Conservation (phyloP, 2,888 invertebrate species). For the Deilephila porcellus region DNA sequence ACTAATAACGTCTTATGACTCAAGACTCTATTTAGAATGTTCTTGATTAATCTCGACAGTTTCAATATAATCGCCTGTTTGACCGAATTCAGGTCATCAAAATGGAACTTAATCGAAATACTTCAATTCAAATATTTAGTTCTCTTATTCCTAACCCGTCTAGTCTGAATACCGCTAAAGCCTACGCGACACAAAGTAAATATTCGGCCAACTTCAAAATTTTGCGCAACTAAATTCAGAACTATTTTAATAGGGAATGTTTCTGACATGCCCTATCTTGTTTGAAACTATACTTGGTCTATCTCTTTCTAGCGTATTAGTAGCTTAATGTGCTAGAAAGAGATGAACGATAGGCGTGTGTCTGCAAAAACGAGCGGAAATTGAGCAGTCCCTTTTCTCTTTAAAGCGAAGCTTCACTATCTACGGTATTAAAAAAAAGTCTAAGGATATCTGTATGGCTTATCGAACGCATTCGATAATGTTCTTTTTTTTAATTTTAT, state of each 20-base stretch:
- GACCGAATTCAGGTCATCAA: too few relatives aligned
- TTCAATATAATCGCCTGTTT: too few relatives aligned
- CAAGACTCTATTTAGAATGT: too few relatives aligned
- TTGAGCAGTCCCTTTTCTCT: conserved; percentile 70
- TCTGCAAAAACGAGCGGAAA: conserved; percentile 57
- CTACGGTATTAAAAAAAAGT: neutral
- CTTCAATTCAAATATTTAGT: too few relatives aligned
- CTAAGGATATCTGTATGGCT: neutral
- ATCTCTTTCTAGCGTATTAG: conserved; percentile 33
- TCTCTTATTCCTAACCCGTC: neutral
- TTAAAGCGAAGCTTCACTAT: conserved; percentile 36
- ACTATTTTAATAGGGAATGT: conserved; percentile 66
- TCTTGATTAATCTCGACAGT: too few relatives aligned
- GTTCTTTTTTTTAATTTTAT: too few relatives aligned
- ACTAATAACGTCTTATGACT: too few relatives aligned
- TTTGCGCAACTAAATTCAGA: conserved; percentile 39
- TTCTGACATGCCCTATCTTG: conserved; percentile 54
- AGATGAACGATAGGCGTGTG: conserved; percentile 44
- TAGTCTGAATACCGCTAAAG: neutral
- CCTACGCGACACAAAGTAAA: neutral
- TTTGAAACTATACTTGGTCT: conserved; percentile 43
- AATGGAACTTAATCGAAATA: too few relatives aligned
- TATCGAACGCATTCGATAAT: too few relatives aligned
- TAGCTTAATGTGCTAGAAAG: conserved; percentile 42
- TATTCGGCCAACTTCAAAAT: conserved; percentile 27